Percentiles rank a stretch among this genome's conserved stretches.
Conservation (phyloP, 1,140 invertebrate genomes). For the Anagrus nilaparvatae region DNA sequence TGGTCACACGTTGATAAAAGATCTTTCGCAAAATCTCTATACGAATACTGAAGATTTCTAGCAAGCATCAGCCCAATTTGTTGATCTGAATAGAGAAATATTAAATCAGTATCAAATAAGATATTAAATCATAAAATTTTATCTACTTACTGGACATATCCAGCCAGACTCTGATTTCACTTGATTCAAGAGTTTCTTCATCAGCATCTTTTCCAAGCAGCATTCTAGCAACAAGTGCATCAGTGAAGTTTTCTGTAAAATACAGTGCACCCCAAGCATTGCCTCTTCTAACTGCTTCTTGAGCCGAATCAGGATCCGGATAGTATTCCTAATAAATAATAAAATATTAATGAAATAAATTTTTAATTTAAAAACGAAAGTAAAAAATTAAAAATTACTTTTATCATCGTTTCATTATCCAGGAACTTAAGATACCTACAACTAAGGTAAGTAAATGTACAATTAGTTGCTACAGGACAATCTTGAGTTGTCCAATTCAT, state of each 20-base stretch:
- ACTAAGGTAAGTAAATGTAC: slow-evolving; percentile 59
- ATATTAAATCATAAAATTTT: not conserved
- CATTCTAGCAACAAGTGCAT: slow-evolving; percentile 62
- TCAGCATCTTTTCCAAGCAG: slow-evolving; percentile 56
- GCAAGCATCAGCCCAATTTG: slow-evolving; percentile 79
- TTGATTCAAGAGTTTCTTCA: slow-evolving; percentile 68
- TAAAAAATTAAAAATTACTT: slow-evolving; percentile 28
- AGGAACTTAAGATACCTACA: slow-evolving; percentile 65
- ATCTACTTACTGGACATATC: slow-evolving; percentile 78
- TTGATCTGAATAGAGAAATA: slow-evolving; percentile 53
- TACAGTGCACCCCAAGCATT: slow-evolving; percentile 78
- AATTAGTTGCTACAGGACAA: slow-evolving; percentile 44
- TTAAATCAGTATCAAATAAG: not conserved
- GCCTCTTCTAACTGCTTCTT: slow-evolving; percentile 59
- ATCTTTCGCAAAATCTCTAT: slow-evolving; percentile 63
- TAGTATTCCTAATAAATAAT: slow-evolving; percentile 52
- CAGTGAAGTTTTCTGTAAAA: slow-evolving; percentile 79
- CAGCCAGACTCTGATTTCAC: slow-evolving; percentile 72
- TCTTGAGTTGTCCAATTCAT: slow-evolving; percentile 48
- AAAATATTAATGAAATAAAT: no score
- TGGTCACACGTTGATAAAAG: slow-evolving; percentile 59
- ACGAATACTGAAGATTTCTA: slow-evolving; percentile 67
- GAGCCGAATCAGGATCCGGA: slow-evolving; percentile 52
- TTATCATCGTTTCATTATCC: slow-evolving; percentile 51
- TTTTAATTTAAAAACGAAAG: no score